phyloP scores from a whole-genome alignment of 2,797 vertebrate genomes.

The Holocentrus rufus region DNA sequence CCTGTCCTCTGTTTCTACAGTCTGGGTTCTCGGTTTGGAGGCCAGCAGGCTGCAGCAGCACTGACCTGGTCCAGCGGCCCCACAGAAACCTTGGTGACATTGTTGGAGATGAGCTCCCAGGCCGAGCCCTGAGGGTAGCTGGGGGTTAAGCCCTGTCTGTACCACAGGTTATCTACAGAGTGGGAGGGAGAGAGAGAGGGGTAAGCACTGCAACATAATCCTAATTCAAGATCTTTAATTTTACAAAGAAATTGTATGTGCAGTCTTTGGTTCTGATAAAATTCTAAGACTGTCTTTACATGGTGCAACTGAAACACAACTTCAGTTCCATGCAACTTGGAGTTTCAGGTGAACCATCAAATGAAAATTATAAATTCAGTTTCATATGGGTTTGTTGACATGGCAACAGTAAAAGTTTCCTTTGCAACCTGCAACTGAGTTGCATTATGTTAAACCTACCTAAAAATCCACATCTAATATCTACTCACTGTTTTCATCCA shows the following conservation, averaged over 20 bases:
- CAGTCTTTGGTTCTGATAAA: neutral
- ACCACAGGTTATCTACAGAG: constrained; percentile 92
- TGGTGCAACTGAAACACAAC: no score
- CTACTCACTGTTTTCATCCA: constrained; percentile 92
- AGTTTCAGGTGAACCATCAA: no score
- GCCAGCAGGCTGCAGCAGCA: neutral
- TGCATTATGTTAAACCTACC: no score
- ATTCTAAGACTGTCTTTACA: no score
- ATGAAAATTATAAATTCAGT: no score
- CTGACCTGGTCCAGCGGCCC: constrained; percentile 95
- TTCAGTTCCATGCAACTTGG: no score
- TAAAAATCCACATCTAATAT: neutral
- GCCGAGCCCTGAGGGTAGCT: constrained; percentile 94
- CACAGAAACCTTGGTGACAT: constrained; percentile 91
- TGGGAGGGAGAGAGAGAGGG: neutral
- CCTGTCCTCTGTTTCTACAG: neutral
- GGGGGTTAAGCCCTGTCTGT: constrained; percentile 92
- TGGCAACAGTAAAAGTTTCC: no score
- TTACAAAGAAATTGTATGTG: neutral
- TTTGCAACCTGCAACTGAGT: no score
- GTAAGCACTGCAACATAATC: neutral
- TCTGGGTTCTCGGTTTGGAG: neutral
- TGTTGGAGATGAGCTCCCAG: constrained; percentile 96
- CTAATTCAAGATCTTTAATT: neutral
- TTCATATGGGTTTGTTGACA: no score